phyloP scores from a whole-genome alignment of 2,113 vertebrate genomes.

The Lepidothrix coronata region DNA sequence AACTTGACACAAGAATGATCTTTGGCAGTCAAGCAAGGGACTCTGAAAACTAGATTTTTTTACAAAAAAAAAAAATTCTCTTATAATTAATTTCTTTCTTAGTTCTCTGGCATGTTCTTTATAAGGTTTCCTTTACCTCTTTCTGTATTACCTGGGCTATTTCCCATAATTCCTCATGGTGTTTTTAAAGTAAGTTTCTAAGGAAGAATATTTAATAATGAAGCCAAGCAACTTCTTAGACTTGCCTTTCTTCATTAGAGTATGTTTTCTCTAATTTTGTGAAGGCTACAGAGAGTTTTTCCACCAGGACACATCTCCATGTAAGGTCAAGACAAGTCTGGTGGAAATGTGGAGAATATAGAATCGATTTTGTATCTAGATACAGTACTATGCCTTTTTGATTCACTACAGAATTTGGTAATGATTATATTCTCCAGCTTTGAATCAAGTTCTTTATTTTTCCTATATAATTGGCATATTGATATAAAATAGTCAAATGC shows the following conservation, averaged over 20 bases:
- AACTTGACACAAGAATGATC: background rate
- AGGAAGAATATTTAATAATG: background rate
- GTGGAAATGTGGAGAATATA: background rate
- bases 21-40: background rate
- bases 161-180: background rate
- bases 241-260: background rate
- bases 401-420: background rate
- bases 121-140: background rate
- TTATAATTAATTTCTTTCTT: background rate
- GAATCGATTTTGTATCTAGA: background rate
- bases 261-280: background rate
- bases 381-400: background rate
- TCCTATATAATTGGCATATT: background rate
- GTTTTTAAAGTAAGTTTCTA: background rate
- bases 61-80: background rate
- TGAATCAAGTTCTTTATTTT: background rate
- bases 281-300: background rate
- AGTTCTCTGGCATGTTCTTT: background rate
- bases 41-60: background rate
- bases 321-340: background rate
- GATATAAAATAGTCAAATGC: background rate
- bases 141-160: background rate
- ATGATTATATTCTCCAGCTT: background rate
- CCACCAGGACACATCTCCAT: background rate
- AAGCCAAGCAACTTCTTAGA: background rate